These are phyloP conservation scores for Bovichtus diacanthus DNA, from an alignment of 2,797 vertebrate species.

Conservation along the genomic window DNA sequence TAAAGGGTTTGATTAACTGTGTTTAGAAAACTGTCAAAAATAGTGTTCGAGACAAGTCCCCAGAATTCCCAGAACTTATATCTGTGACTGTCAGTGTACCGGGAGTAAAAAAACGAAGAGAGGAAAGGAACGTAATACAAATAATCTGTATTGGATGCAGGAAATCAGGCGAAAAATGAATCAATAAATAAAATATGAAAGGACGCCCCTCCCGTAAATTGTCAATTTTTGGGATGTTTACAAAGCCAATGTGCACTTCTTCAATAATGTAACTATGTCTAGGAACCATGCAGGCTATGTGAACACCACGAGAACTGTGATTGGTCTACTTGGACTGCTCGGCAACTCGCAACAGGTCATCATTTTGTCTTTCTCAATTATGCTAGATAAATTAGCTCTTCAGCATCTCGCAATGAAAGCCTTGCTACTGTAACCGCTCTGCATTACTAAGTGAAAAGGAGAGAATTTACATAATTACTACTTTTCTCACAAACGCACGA, in stretches of 20 bases:
- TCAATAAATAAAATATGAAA: not conserved
- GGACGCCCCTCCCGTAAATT: not conserved
- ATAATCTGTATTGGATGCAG: constrained; percentile 1
- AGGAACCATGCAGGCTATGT: not conserved
- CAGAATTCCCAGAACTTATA: constrained; percentile 16
- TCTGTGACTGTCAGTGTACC: constrained; percentile 1
- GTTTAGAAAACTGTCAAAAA: constrained; percentile 40
- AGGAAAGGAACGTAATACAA: not conserved
- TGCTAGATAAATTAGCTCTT: constrained; percentile 21
- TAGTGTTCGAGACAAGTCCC: constrained; percentile 13
- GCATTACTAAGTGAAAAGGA: constrained; percentile 30
- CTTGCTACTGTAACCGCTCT: constrained; percentile 23
- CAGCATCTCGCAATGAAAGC: constrained; percentile 20
- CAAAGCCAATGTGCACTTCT: not conserved
- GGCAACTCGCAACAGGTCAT: constrained; percentile 16
- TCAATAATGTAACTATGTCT: not conserved
- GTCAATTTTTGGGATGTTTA: not conserved
- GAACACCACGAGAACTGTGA: not conserved
- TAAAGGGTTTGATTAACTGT: constrained; percentile 50
- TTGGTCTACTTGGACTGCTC: constrained; percentile 8
- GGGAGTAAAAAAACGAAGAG: not conserved
- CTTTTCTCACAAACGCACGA: constrained; percentile 37
- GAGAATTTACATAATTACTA: constrained; percentile 54
- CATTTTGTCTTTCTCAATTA: constrained; percentile 34
- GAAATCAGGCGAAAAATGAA: constrained; percentile 15